A percentile compares a stretch with the other conserved stretches of the same genome.
phyloP scores from a whole-genome alignment of 2,797 vertebrate species.

The Onychomys torridus region DNA sequence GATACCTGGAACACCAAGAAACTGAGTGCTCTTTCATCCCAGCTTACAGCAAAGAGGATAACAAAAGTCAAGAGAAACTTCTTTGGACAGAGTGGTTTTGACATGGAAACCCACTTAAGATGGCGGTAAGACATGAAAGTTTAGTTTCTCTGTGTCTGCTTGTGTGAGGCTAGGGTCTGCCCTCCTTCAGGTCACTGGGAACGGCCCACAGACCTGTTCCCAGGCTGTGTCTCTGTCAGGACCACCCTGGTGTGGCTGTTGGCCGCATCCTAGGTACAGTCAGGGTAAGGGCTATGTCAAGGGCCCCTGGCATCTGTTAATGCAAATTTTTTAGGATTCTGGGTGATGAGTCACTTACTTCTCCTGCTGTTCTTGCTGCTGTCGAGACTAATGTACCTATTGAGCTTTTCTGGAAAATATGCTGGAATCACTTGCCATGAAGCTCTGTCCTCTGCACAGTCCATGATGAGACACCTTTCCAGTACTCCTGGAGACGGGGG shows the following conservation, averaged over 20 bases:
- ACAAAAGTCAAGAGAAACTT: not conserved
- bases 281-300: slow-evolving; percentile 41
- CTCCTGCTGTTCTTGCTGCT: slow-evolving; percentile 70
- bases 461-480: not conserved
- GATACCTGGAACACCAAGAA: not conserved
- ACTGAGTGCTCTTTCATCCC: not conserved
- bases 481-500: not conserved
- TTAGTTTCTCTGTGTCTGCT: rapidly evolving
- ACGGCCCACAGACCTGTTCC: not conserved
- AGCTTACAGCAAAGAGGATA: not conserved
- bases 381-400: slow-evolving; percentile 51
- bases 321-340: slow-evolving; percentile 53
- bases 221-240: slow-evolving; percentile 1
- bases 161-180: not conserved
- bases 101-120: not conserved
- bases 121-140: not conserved
- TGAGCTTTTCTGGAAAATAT: not conserved
- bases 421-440: not conserved
- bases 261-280: slow-evolving; percentile 55
- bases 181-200: not conserved
- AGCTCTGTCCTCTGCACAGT: not conserved
- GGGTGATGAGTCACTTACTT: slow-evolving; percentile 72
- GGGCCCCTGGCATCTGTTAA: slow-evolving; percentile 72
- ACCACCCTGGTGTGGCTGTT: slow-evolving; percentile 14
- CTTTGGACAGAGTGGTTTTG: not conserved